Percentiles rank a stretch among this genome's conserved stretches.
Evolutionary conservation across 2,888 invertebrate species (phyloP).

Genomic region (Caenorhabditis macrosperma): DNA sequence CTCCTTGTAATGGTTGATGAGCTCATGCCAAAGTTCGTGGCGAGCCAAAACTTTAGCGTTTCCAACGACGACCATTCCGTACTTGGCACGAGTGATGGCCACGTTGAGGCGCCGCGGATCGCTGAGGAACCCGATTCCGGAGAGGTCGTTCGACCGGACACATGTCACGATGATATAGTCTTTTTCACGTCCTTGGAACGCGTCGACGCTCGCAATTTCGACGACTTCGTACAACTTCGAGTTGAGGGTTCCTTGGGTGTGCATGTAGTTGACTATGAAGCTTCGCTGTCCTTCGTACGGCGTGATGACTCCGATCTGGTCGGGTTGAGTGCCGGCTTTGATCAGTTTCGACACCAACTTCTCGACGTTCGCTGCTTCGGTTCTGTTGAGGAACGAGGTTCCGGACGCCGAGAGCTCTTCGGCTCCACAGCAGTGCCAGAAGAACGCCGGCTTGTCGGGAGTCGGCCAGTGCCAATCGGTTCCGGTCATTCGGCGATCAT

Average conservation of each 20-base stretch:
- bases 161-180: conserved; percentile 99
- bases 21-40: conserved; percentile 98
- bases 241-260: conserved; percentile 96
- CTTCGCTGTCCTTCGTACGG: conserved; percentile 94
- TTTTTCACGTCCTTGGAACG: conserved; percentile 89
- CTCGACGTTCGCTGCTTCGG: conserved; percentile 98
- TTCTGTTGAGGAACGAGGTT: conserved; percentile 96
- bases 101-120: conserved; percentile 98
- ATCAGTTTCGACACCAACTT: conserved; percentile 90
- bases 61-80: conserved; percentile 90
- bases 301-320: conserved; percentile 96
- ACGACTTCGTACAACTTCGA: conserved; percentile 95
- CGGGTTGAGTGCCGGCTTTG: conserved; percentile 92
- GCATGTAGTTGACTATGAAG: conserved; percentile 93
- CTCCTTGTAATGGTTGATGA: conserved; percentile 83
- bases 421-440: conserved; percentile 94
- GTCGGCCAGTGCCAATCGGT: conserved; percentile 99
- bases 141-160: conserved; percentile 97
- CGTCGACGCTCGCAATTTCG: conserved; percentile 99
- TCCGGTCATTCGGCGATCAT: conserved; percentile 90
- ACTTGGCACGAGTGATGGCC: conserved; percentile 94
- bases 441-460: conserved; percentile 97
- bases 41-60: conserved; percentile 98
- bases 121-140: conserved; percentile 98
- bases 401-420: conserved; percentile 99